These are phyloP conservation scores for Poecilus cupreus DNA, from an alignment of 2,888 invertebrate species.

Conservation along the genomic window DNA sequence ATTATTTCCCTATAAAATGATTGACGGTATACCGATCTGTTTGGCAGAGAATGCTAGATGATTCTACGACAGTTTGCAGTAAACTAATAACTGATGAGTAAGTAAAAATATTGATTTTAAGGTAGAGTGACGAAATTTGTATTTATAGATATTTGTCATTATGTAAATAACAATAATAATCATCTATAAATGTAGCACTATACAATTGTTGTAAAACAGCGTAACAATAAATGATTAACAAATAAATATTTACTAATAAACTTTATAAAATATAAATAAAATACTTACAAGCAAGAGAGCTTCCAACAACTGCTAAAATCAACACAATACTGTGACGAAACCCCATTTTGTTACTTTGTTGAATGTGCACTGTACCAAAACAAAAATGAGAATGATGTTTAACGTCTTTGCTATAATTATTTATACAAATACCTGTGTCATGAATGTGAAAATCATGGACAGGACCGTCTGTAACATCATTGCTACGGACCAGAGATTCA, in stretches of 20 bases:
- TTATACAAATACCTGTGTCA: slow-evolving; percentile 39
- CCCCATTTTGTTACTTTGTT: slow-evolving; percentile 15
- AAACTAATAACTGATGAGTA: background rate
- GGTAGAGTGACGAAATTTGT: background rate
- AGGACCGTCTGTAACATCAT: background rate
- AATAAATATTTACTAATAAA: too few species aligned
- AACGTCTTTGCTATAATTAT: slow-evolving; percentile 39
- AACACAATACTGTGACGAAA: slow-evolving; percentile 41
- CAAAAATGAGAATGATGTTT: slow-evolving; percentile 4
- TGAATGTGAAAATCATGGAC: slow-evolving; percentile 17
- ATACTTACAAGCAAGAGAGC: slow-evolving; percentile 27
- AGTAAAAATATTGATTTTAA: background rate
- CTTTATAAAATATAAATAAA: background rate
- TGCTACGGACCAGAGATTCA: background rate
- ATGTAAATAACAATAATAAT: background rate
- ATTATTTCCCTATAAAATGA: too few species aligned
- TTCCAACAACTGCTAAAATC: slow-evolving; percentile 26
- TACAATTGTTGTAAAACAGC: background rate
- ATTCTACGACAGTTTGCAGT: background rate
- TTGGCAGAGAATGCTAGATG: too few species aligned
- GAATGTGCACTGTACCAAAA: slow-evolving; percentile 27
- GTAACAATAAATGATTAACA: too few species aligned
- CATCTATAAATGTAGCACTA: background rate
- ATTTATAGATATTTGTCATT: background rate
- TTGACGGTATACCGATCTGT: too few species aligned